A percentile compares a stretch with the other conserved stretches of the same genome.
phyloP scores from a whole-genome alignment of 2,797 vertebrate genomes.

The Alectoris magna region DNA sequence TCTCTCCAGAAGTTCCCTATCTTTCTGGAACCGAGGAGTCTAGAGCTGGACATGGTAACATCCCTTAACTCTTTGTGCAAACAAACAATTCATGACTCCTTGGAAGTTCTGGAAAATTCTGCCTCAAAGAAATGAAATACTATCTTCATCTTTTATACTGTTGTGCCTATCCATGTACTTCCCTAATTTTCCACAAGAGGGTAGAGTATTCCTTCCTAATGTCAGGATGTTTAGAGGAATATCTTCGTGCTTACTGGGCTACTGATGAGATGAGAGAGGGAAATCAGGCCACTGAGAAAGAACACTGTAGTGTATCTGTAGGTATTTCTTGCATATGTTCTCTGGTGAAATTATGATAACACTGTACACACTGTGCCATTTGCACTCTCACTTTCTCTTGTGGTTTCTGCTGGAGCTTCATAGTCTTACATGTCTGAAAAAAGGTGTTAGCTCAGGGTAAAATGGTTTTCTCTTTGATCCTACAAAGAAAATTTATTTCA shows the following conservation, averaged over 20 bases:
- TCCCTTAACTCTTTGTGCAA: not conserved
- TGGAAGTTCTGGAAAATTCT: not conserved
- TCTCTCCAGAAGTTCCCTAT: no score
- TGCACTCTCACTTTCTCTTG: not conserved
- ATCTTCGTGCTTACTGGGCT: not conserved
- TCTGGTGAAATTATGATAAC: not conserved
- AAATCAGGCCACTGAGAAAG: not conserved
- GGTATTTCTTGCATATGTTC: not conserved
- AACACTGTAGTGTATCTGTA: not conserved
- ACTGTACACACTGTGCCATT: not conserved
- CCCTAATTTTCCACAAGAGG: constrained; percentile 73
- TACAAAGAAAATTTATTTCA: not conserved
- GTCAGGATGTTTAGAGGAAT: not conserved
- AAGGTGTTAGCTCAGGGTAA: constrained; percentile 10
- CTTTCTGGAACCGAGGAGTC: no score
- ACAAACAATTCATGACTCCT: not conserved
- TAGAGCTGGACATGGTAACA: no score
- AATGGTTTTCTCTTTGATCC: not conserved
- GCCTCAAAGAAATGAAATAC: not conserved
- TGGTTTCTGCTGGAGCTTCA: not conserved
- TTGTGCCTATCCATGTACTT: not conserved
- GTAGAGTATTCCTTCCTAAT: constrained; percentile 58
- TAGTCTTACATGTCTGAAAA: not conserved
- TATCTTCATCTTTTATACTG: not conserved
- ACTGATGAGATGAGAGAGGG: not conserved